These are phyloP conservation scores for Chromoteleia sp. DNA, from an alignment of 2,888 invertebrate genomes.

Conservation along the genomic window DNA sequence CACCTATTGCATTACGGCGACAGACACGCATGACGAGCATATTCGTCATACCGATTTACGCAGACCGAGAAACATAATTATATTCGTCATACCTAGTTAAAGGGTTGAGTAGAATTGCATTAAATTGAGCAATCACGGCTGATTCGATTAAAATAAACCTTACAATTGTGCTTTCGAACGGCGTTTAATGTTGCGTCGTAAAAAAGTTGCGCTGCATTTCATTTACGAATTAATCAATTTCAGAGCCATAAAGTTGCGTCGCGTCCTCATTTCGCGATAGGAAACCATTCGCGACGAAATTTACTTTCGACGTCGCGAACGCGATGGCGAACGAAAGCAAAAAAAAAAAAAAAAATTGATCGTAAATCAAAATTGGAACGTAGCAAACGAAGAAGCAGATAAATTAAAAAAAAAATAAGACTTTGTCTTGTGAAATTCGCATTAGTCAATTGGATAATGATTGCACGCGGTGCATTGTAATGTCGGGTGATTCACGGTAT, in stretches of 20 bases:
- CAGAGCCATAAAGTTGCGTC: constrained; percentile 8
- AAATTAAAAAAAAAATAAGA: background rate
- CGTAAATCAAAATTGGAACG: background rate
- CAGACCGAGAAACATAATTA: constrained; percentile 41
- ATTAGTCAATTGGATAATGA: constrained; percentile 37
- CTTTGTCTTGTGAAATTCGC: background rate
- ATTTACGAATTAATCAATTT: constrained; percentile 22
- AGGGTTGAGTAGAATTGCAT: constrained; percentile 29
- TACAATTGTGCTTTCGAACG: constrained; percentile 3
- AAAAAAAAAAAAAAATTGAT: too few relatives aligned
- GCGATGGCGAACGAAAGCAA: background rate
- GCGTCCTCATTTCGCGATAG: background rate
- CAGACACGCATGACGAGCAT: constrained; percentile 49
- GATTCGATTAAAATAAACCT: constrained; percentile 29
- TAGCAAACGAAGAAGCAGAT: background rate
- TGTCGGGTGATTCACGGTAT: constrained; percentile 40
- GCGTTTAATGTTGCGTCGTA: constrained; percentile 25
- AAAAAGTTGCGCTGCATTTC: constrained; percentile 2
- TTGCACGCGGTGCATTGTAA: constrained; percentile 40
- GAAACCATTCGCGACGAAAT: constrained; percentile 1
- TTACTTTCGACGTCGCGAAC: background rate
- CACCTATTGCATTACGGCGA: constrained; percentile 33
- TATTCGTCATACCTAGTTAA: constrained; percentile 44
- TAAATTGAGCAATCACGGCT: constrained; percentile 31
- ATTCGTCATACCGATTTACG: constrained; percentile 43